Percentiles rank a stretch among this genome's conserved stretches.
These are phyloP conservation scores for Neoascia interrupta DNA, from an alignment of 2,888 invertebrate genomes.

Conservation along the genomic window DNA sequence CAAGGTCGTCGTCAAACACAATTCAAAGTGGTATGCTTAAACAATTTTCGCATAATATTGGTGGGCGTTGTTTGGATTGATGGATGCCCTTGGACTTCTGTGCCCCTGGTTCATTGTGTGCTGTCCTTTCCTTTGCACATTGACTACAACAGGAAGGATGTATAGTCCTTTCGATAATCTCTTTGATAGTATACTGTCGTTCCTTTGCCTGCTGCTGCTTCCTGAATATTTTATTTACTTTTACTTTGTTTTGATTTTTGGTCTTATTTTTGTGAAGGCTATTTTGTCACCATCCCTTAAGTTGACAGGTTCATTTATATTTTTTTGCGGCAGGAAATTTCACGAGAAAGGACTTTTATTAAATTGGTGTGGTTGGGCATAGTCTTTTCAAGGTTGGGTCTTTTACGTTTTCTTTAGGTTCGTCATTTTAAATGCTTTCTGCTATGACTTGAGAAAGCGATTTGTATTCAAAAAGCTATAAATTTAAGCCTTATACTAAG, in stretches of 20 bases:
- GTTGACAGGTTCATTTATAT: slow-evolving; percentile 29
- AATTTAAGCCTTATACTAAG: too few species aligned
- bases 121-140: slow-evolving; percentile 22
- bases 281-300: not conserved
- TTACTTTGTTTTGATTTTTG: slow-evolving; percentile 1
- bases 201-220: slow-evolving; percentile 4
- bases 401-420: not conserved
- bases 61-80: slow-evolving; percentile 32
- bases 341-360: not conserved
- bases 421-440: too few species aligned
- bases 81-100: slow-evolving; percentile 31
- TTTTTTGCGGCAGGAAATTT: not conserved
- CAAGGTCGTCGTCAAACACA: slow-evolving; percentile 40
- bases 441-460: too few species aligned
- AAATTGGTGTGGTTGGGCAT: too few species aligned
- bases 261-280: not conserved
- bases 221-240: not conserved
- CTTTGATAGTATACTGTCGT: slow-evolving; percentile 5
- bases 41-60: slow-evolving; percentile 51
- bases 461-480: too few species aligned
- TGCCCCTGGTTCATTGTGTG: too few species aligned
- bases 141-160: slow-evolving; percentile 36
- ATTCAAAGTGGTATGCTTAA: slow-evolving; percentile 44
- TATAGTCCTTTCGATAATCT: slow-evolving; percentile 38
- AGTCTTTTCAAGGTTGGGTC: not conserved